Evolutionary conservation across 2,888 invertebrate species (phyloP), one percentile per base, ranked within the genome.

Genomic region (Arrhopalites spinosus): DNA sequence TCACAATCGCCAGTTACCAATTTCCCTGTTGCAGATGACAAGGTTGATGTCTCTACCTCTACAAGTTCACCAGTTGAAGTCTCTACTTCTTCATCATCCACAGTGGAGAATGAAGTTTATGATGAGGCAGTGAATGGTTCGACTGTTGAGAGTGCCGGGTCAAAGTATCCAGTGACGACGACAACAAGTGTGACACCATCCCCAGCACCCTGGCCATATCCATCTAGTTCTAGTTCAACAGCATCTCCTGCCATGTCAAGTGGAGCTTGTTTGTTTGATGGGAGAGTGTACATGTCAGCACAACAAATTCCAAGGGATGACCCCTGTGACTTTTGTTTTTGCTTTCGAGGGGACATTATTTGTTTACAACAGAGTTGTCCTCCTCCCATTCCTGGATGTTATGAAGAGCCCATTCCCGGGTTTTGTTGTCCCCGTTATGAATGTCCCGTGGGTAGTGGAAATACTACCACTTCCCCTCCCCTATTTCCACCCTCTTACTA

Each of bases 291-390:
- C 86, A 94, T 95, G 59, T 95, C 95, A 1, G 96, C 96, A 0
- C 95, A 96, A 87, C 96, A 96, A 87, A 95, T 96, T 84, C 95
- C 95, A 56, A 89, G 96, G 83, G 94, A 95, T 83, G 95, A 96
- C 87, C 95, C 96, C 29, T 96, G 96, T 85, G 95, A 96, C 85
- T 96, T 96, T 88, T 96, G 96, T 87, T 96, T 96, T 91, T 96
- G 96, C 88, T 96, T 96, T 89, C 90, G 96, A 86, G 94, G 95
- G 85, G 95, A 96, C 85, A 96, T 96, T 83, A 96, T 96, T 84
- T 96, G 96, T 84, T 88, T 96, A 81, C 95, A 96, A 86, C 96
- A 96, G 86, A 95, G 95, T 84, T 96, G 96, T 87, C 96, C 96
- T 72, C 96, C 96, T 69, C 96, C 96, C 56, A 95, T 96, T 83